Evolutionary conservation across 2,113 vertebrate genomes (phyloP).

Genomic region (Caranx melampygus): DNA sequence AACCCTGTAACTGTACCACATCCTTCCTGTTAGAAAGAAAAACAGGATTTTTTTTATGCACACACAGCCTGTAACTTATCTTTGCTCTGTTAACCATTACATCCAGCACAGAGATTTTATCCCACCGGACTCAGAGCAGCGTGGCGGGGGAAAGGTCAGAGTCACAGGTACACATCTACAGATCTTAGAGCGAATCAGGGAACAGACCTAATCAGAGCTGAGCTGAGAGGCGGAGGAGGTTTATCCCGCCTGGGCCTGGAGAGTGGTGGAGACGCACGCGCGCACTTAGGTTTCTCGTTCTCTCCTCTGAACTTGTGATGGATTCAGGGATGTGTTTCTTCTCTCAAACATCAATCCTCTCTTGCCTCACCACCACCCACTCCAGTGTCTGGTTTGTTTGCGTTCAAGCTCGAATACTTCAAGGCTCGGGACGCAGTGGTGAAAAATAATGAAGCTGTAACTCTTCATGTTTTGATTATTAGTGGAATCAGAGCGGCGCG

Average conservation of each 20-base stretch:
- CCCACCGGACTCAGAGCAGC: not conserved
- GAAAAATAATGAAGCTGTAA: conserved; percentile 22
- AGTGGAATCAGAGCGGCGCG: conserved; percentile 6
- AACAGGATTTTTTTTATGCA: not conserved
- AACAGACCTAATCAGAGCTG: conserved; percentile 5
- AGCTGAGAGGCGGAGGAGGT: not conserved
- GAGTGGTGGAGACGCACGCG: not conserved
- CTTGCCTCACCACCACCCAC: not conserved
- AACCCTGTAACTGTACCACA: not conserved
- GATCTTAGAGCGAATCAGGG: not conserved
- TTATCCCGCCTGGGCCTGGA: conserved; percentile 2
- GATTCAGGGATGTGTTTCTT: not conserved
- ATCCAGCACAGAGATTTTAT: conserved; percentile 18
- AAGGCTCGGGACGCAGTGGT: not conserved
- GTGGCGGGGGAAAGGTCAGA: conserved; percentile 13
- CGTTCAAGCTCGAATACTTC: conserved; percentile 17
- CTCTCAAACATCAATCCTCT: not conserved
- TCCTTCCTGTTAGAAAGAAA: not conserved
- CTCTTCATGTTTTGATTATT: conserved; percentile 20
- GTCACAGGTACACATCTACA: conserved; percentile 7
- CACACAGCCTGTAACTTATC: not conserved
- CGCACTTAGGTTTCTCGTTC: not conserved
- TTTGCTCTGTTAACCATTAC: conserved; percentile 50
- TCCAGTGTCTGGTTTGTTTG: conserved; percentile 19
- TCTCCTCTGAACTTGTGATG: not conserved